Evolutionary conservation across 2,888 invertebrate genomes (phyloP).

Genomic region (Stenodera caucasica): DNA sequence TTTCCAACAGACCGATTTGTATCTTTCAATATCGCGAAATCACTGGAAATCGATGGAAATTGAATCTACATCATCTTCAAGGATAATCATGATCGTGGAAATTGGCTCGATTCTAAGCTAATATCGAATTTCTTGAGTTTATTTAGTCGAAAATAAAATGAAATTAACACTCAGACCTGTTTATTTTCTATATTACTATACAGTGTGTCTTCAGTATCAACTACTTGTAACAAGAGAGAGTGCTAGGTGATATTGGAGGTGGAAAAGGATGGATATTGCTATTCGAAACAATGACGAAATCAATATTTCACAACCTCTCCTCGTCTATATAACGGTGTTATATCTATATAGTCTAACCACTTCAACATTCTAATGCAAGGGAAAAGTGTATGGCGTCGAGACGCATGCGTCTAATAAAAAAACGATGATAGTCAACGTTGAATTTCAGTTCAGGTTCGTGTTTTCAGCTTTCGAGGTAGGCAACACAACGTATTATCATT

Average conservation of each 20-base stretch:
- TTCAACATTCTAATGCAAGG: slow-evolving; percentile 1
- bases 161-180: too few species aligned
- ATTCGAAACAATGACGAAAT: slow-evolving; percentile 40
- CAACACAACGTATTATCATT: slow-evolving; percentile 10
- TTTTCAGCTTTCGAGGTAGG: slow-evolving; percentile 15
- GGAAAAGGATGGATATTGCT: not conserved
- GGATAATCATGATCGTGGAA: too few species aligned
- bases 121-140: too few species aligned
- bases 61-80: too few species aligned
- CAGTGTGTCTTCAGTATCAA: not conserved
- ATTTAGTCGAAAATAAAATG: too few species aligned
- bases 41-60: too few species aligned
- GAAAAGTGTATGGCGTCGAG: slow-evolving; percentile 1
- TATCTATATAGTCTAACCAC: not conserved
- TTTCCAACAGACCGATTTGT: too few species aligned
- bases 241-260: not conserved
- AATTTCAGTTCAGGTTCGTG: slow-evolving; percentile 23
- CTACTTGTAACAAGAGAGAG: not conserved
- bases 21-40: too few species aligned
- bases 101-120: too few species aligned
- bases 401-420: slow-evolving; percentile 18
- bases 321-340: slow-evolving; percentile 5
- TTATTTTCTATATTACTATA: too few species aligned
- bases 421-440: not conserved
- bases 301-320: slow-evolving; percentile 41